A percentile compares a stretch with the other conserved stretches of the same genome.
These are phyloP conservation scores for Drosophila setifemur DNA, from an alignment of 1,140 invertebrate genomes.

Conservation along the genomic window DNA sequence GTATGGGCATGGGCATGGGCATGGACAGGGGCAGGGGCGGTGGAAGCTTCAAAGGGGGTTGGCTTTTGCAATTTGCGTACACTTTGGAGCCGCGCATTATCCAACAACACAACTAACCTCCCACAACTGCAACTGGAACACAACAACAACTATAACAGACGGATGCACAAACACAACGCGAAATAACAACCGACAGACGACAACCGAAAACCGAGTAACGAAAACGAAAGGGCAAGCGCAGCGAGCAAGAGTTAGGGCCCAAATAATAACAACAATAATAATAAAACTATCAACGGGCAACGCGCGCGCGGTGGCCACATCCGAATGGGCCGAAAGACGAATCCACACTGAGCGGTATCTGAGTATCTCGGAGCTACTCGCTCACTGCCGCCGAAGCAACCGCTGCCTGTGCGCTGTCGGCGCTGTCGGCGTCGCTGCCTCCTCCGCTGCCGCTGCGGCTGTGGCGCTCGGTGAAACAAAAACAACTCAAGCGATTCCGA, in stretches of 20 bases:
- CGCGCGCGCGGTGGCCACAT: slow-evolving; percentile 76
- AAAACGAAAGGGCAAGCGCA: slow-evolving; percentile 69
- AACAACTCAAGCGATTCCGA: slow-evolving; percentile 79
- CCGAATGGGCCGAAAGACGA: slow-evolving; percentile 76
- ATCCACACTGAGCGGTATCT: slow-evolving; percentile 65
- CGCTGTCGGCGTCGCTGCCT: slow-evolving; percentile 43
- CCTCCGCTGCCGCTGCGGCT: slow-evolving; percentile 4
- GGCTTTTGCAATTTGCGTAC: slow-evolving; percentile 35
- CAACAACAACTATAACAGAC: slow-evolving; percentile 31
- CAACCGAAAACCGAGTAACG: slow-evolving; percentile 43
- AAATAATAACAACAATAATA: slow-evolving; percentile 79
- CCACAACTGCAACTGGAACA: slow-evolving; percentile 51
- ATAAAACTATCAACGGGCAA: slow-evolving; percentile 62
- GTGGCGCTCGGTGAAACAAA: slow-evolving; percentile 63
- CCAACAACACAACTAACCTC: slow-evolving; percentile 47
- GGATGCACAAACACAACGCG: slow-evolving; percentile 47
- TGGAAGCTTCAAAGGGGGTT: no score
- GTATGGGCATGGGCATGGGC: no score
- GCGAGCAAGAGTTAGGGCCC: slow-evolving; percentile 72
- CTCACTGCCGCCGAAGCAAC: neutral
- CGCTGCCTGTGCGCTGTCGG: slow-evolving; percentile 19
- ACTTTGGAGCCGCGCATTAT: slow-evolving; percentile 59
- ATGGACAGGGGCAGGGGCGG: no score
- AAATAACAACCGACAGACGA: slow-evolving; percentile 38
- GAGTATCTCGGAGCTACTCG: slow-evolving; percentile 33